These are phyloP conservation scores for Spea bombifrons DNA, from an alignment of 2,113 vertebrate species.

Conservation along the genomic window DNA sequence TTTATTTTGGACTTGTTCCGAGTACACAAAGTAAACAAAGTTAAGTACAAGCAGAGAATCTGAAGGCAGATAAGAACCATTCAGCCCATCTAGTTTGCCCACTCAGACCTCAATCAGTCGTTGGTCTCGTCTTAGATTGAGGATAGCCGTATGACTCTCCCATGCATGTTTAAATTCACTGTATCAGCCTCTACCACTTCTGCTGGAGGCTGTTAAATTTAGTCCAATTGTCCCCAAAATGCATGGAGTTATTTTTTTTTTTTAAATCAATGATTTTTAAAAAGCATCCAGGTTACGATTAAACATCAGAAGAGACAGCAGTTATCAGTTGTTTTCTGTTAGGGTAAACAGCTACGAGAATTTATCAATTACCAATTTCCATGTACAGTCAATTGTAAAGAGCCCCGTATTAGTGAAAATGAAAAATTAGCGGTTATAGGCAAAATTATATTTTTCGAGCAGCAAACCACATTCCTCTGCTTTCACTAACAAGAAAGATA, in stretches of 20 bases:
- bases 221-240: no score
- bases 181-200: no score
- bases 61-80: no score
- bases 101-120: no score
- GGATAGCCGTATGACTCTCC: no score
- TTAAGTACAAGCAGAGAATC: no score
- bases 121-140: no score
- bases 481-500: slow-evolving; percentile 43
- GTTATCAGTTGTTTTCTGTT: neutral
- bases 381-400: slow-evolving; percentile 27
- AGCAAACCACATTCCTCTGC: slow-evolving; percentile 32
- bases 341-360: neutral
- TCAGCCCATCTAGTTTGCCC: no score
- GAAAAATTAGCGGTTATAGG: slow-evolving; percentile 18
- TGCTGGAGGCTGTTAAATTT: no score
- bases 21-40: no score
- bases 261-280: neutral
- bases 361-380: slow-evolving; percentile 12
- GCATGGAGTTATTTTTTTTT: no score
- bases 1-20: neutral
- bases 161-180: no score
- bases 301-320: neutral
- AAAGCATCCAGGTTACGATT: neutral
- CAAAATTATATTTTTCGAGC: slow-evolving; percentile 18
- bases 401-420: slow-evolving; percentile 11